phyloP scores from a whole-genome alignment of 92 coral and sea anemone genomes.

The Porites rus region DNA sequence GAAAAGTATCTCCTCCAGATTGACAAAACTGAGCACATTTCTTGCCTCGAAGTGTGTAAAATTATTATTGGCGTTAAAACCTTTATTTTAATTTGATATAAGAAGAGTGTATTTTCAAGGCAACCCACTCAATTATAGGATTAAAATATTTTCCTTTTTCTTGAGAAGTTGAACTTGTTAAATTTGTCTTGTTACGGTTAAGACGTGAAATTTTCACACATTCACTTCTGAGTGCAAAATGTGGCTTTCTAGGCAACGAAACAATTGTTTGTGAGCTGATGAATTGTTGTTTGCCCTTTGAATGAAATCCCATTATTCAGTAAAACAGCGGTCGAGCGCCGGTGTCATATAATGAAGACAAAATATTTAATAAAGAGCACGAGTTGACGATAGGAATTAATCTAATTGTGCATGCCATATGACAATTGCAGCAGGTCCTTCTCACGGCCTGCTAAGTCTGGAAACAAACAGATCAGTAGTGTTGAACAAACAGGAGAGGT shows the following conservation, averaged over 20 bases:
- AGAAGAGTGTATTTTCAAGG: no score
- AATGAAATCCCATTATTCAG: conserved; percentile 21
- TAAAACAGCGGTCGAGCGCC: conserved; percentile 32
- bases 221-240: conserved; percentile 25
- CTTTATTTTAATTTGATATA: no score
- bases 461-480: not conserved
- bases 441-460: conserved; percentile 20
- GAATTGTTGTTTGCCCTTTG: conserved; percentile 54
- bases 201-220: conserved; percentile 34
- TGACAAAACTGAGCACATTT: no score
- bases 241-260: conserved; percentile 59
- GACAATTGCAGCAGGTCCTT: not conserved
- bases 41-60: no score
- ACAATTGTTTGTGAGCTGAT: conserved; percentile 29
- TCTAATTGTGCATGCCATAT: not conserved
- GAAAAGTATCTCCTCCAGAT: no score
- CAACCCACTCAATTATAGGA: no score
- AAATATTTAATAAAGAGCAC: conserved; percentile 43
- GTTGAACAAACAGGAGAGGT: conserved; percentile 8
- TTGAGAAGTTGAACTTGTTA: no score
- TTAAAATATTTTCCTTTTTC: no score
- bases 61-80: no score
- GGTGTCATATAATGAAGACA: conserved; percentile 25
- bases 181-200: no score
- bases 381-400: conserved; percentile 16